Evolutionary conservation across 2,113 vertebrate species (phyloP), one percentile per base, ranked within the genome.

Genomic region (Trichomycterus rosablanca): DNA sequence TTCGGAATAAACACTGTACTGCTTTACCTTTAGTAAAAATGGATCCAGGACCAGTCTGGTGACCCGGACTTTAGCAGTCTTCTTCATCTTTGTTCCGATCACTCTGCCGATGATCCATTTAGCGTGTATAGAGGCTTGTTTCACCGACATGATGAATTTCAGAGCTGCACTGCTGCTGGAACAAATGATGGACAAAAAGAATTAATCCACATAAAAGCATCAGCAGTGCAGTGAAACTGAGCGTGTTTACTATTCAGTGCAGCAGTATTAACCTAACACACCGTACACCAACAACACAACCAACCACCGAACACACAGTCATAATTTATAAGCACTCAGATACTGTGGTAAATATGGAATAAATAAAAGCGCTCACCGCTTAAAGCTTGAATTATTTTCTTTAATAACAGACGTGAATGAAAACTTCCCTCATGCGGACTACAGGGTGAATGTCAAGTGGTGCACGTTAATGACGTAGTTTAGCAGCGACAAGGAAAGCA

Each of bases 21-120:
- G n/a, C n/a, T n/a, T n/a, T 85, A 98, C 96, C 95, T 99, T 99
- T 1, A 94, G 76, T 68, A 99, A 84, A 70, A 96, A 95, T 0
- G 88, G 87, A 75, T 99, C 93, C 66, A 99, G 75, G 59, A 95
- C 93, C 2, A 99, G 89, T 60, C 96, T 89, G 0, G 93, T 97
- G 2, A 94, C 92, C 77, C 93, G 84, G 62, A 99, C 96, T 89
- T 99, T 99, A 7, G 94, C 93, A 1, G 95, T 98, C 77, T 93
- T 93, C 42, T 54, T 72, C 93, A 99, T 99, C 73, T 97, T 94
- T 59, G 94, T 99, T 43, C 96, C 95, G 48, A 97, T 92, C 0
- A 99, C 96, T 77, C 84, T 91, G 24, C 96, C 95, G 26, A 97
- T 89, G 34, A 97, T 78, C 95, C 94, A 99, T 74, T 87, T 93